Evolutionary conservation across 2,797 vertebrate genomes (phyloP).

Genomic region (Strix occidentalis): DNA sequence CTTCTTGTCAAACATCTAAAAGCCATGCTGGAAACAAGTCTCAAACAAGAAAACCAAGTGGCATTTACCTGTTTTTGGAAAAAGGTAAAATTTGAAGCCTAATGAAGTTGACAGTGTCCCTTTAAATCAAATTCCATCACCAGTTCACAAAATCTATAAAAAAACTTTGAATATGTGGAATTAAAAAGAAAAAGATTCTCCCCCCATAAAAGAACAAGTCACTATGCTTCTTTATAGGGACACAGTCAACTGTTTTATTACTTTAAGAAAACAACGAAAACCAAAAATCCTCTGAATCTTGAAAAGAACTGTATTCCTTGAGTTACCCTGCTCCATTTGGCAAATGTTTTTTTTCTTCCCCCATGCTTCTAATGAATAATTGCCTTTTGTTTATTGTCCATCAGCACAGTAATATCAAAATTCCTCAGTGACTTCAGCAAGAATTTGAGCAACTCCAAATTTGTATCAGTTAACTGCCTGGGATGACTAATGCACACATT

Average conservation of each 20-base stretch:
- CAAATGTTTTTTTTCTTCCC: background rate
- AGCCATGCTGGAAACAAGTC: conserved; percentile 34
- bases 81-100: conserved; percentile 53
- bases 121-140: conserved; percentile 56
- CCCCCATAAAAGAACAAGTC: background rate
- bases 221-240: conserved; percentile 11
- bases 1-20: conserved; percentile 16
- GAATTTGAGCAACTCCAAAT: background rate
- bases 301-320: background rate
- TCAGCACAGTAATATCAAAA: background rate
- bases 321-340: background rate
- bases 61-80: conserved; percentile 47
- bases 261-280: background rate
- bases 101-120: conserved; percentile 36
- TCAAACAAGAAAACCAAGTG: conserved; percentile 32
- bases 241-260: conserved; percentile 11
- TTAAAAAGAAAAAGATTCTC: background rate
- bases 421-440: background rate
- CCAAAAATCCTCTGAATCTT: background rate
- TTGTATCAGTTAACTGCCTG: background rate
- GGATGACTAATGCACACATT: background rate
- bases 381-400: conserved; percentile 36
- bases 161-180: conserved; percentile 28
- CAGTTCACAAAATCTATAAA: conserved; percentile 43
- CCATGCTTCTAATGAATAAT: background rate